Conservation (phyloP, 2,888 invertebrate genomes). For the Epistrophe grossulariae region DNA sequence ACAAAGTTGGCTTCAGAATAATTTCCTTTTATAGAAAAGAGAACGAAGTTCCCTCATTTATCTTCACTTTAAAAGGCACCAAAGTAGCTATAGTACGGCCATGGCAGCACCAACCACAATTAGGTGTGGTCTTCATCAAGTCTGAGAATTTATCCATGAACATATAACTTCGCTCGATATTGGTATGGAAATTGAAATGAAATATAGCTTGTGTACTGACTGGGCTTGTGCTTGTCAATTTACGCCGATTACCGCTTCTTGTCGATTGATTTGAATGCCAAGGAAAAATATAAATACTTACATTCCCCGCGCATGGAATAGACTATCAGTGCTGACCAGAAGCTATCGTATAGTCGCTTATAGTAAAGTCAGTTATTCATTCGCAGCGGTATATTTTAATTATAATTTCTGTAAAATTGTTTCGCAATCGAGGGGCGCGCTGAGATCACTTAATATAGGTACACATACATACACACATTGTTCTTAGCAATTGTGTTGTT, state of each 20-base stretch:
- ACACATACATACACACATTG: background rate
- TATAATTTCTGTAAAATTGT: constrained; percentile 70
- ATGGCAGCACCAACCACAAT: background rate
- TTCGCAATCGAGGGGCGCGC: constrained; percentile 50
- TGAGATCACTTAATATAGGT: constrained; percentile 44
- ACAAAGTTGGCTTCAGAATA: too few relatives aligned
- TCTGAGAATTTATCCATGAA: constrained; percentile 12
- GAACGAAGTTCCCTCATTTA: too few relatives aligned
- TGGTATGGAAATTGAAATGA: constrained; percentile 53
- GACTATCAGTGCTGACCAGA: constrained; percentile 48
- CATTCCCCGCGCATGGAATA: constrained; percentile 7
- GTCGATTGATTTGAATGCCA: constrained; percentile 65
- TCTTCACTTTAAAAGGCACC: background rate
- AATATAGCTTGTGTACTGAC: constrained; percentile 13
- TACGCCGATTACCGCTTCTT: constrained; percentile 67
- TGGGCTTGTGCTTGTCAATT: constrained; percentile 52
- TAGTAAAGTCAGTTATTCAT: constrained; percentile 55
- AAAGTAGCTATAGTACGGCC: background rate
- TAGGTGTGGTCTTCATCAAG: constrained; percentile 63
- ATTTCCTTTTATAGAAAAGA: too few relatives aligned
- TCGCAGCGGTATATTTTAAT: constrained; percentile 73
- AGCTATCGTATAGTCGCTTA: constrained; percentile 55
- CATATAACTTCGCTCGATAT: constrained; percentile 23
- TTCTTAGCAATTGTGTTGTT: background rate
- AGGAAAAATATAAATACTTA: background rate